A percentile compares a stretch with the other conserved stretches of the same genome.
phyloP scores from a whole-genome alignment of 1,140 invertebrate genomes.

The Bactericera cockerelli region DNA sequence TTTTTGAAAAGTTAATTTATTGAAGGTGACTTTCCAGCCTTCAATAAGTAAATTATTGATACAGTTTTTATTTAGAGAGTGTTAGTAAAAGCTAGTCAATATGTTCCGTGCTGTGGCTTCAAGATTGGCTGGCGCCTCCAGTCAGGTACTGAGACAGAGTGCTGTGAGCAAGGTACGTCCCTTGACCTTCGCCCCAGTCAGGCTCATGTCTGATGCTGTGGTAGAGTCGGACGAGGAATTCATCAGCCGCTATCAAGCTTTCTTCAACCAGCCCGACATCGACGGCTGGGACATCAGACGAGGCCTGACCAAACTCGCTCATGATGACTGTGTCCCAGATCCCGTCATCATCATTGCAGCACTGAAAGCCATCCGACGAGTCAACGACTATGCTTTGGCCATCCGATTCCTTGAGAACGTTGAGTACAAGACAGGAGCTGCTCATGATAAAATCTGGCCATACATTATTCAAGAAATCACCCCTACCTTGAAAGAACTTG shows the following conservation, averaged over 20 bases:
- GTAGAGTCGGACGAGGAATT: conserved; percentile 49
- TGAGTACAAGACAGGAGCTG: conserved; percentile 75
- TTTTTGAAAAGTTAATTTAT: too few species aligned
- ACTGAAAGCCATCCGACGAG: conserved; percentile 76
- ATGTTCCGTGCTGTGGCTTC: conserved; percentile 12
- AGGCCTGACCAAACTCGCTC: conserved; percentile 55
- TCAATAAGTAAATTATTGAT: too few species aligned
- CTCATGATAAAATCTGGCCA: conserved; percentile 68
- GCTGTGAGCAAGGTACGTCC: neutral
- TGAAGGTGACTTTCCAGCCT: too few species aligned
- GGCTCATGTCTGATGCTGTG: neutral
- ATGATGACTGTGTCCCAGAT: conserved; percentile 86
- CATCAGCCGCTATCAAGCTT: conserved; percentile 61
- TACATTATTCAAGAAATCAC: conserved; percentile 85
- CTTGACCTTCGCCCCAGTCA: neutral
- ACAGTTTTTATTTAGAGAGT: too few species aligned
- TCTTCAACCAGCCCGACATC: conserved; percentile 76
- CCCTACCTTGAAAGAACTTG: conserved; percentile 83
- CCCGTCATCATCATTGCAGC: conserved; percentile 83
- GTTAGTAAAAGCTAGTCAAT: neutral
- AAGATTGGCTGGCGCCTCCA: neutral
- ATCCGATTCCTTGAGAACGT: conserved; percentile 83
- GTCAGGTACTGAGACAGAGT: neutral
- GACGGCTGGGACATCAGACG: conserved; percentile 94
- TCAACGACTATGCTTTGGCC: conserved; percentile 88